Percentiles rank a stretch among this genome's conserved stretches.
phyloP scores from a whole-genome alignment of 2,113 vertebrate genomes.

The pig (Sus scrofa) region T2T-Sscrofa CM000816.6:99325501-99326000 shows the following conservation, averaged over 20 bases:
- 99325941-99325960: neutral
- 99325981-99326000: neutral
- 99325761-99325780: neutral
- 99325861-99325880: neutral
- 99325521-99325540: too few species aligned
- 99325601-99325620: neutral
- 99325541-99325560: too few species aligned
- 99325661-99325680: neutral
- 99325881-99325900: neutral
- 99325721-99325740: neutral
- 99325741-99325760: neutral
- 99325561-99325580: neutral
- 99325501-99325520: too few species aligned
- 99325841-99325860: neutral
- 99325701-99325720: neutral
- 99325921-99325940: neutral
- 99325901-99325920: neutral
- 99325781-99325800: neutral
- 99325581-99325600: neutral
- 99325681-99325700: neutral
- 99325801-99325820: neutral
- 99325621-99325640: neutral
- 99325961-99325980: neutral
- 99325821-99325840: neutral
- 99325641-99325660: neutral